Conservation (phyloP, 2,888 invertebrate genomes). For the Neocrepidodera transversa region DNA sequence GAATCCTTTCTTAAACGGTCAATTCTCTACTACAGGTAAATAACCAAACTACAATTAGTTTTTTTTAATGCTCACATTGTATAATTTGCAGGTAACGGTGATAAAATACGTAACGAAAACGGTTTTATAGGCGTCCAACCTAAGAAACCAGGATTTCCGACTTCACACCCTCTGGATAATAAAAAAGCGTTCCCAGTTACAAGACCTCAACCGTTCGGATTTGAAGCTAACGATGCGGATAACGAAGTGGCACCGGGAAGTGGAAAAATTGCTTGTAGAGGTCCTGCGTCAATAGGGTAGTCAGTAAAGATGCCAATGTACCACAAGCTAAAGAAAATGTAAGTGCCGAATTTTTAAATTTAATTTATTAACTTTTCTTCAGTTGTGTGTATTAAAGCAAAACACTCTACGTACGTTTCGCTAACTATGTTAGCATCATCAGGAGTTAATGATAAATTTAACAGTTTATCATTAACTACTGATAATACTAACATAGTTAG, state of each 20-base stretch:
- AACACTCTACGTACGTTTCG: no score
- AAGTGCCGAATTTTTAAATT: no score
- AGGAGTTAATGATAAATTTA: no score
- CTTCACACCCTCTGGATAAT: slow-evolving; percentile 39
- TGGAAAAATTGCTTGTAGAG: slow-evolving; percentile 60
- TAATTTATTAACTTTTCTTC: no score
- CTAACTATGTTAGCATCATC: no score
- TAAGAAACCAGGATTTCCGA: slow-evolving; percentile 44
- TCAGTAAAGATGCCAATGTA: slow-evolving; percentile 62
- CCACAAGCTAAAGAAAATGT: slow-evolving; percentile 65
- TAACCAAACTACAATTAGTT: not conserved
- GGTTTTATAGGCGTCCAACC: slow-evolving; percentile 59
- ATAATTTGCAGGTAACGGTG: slow-evolving; percentile 49
- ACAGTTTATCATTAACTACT: no score
- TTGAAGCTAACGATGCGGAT: no score
- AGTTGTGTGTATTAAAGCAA: no score
- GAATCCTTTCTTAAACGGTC: no score
- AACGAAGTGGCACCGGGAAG: slow-evolving; percentile 24
- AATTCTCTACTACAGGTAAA: slow-evolving; percentile 47
- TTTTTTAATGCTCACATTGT: no score
- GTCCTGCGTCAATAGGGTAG: slow-evolving; percentile 69
- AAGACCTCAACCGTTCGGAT: slow-evolving; percentile 36
- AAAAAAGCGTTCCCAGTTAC: slow-evolving; percentile 37
- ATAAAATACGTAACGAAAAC: slow-evolving; percentile 49
- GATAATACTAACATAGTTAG: no score